These are phyloP conservation scores for Pollicipes pollicipes DNA, from an alignment of 1,140 invertebrate species.

Conservation along the genomic window DNA sequence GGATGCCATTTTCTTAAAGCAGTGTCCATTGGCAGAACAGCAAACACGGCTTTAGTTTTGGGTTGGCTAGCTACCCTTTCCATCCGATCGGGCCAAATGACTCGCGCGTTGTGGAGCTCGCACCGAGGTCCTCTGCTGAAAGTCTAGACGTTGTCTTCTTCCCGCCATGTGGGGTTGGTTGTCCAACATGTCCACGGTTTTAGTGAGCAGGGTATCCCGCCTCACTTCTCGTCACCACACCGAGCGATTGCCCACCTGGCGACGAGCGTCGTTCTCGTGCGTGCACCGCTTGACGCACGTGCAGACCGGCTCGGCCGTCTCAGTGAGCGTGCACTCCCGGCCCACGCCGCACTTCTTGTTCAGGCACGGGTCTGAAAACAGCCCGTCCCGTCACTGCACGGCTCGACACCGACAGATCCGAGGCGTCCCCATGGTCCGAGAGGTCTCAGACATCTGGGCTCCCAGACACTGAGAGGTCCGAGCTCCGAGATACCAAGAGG, in stretches of 20 bases:
- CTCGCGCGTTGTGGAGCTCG: neutral
- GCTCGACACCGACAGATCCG: too few species aligned
- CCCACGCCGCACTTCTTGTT: conserved; percentile 77
- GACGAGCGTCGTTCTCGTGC: conserved; percentile 50
- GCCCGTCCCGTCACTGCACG: too few species aligned
- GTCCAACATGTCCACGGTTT: too few species aligned
- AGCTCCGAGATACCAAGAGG: too few species aligned
- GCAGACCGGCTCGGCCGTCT: conserved; percentile 55
- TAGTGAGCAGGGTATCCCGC: neutral
- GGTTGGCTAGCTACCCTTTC: too few species aligned
- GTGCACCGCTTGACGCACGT: conserved; percentile 69
- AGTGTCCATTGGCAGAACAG: too few species aligned
- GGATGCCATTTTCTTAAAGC: too few species aligned
- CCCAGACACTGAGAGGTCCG: too few species aligned
- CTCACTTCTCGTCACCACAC: too few species aligned
- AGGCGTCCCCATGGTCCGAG: conserved; percentile 5
- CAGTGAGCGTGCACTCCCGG: conserved; percentile 55
- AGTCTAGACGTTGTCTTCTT: neutral
- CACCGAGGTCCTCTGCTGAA: neutral
- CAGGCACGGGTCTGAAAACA: conserved; percentile 54
- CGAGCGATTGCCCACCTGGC: too few species aligned
- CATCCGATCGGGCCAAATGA: neutral
- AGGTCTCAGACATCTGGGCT: neutral
- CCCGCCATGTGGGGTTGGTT: too few species aligned
- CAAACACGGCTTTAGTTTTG: too few species aligned